Base-by-base conservation (phyloP, 2,888 invertebrate genomes). In the Euzophera pinguis region DNA sequence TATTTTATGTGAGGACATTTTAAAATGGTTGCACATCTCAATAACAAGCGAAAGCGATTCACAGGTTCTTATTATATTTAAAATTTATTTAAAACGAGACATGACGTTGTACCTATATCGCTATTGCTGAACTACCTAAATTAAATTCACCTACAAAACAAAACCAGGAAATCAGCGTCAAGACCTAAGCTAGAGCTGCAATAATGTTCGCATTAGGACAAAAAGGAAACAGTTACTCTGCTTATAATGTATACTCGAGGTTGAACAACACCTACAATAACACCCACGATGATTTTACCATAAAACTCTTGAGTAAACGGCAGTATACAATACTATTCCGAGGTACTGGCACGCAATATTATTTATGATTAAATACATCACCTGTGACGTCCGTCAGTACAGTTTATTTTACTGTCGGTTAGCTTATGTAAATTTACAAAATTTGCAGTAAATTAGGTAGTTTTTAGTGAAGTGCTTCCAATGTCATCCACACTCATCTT, bases 401-500 rank as follows among this genome's bases (percentile, higher is more conserved):
- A 47, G 59, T 57, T 51, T 39, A 37, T 49, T 59, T 52, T 14
- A n/a, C 50, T 58, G 57, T 53, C 52, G 56, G 53, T 60, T 60
- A 65, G n/a, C 58, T 58, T 51, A 53, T 54, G 50, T 57, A 53
- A 51, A 55, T 42, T 51, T 49, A 53, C 63, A 32, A 72, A 71
- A 71, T 73, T 78, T 64, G 63, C 54, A 56, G 69, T 75, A 63
- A 61, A 59, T 63, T 62, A 64, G 57, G 58, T 22, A 22, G 68
- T 73, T 70, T 63, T 61, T 61, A 53, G 66, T 73, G 71, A 58
- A 57, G 50, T 59, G 57, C 58, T 56, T 65, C 79, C 67, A 67
- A 93, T 93, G 93, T 92, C 93, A 73, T 93, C 93, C 48, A 93
- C 93, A 38, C 78, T 91, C 50, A 91, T 92, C 55, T 93, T 90